A percentile compares a stretch with the other conserved stretches of the same genome.
phyloP scores from a whole-genome alignment of 2,888 invertebrate genomes.

The Amphipoea lucens region DNA sequence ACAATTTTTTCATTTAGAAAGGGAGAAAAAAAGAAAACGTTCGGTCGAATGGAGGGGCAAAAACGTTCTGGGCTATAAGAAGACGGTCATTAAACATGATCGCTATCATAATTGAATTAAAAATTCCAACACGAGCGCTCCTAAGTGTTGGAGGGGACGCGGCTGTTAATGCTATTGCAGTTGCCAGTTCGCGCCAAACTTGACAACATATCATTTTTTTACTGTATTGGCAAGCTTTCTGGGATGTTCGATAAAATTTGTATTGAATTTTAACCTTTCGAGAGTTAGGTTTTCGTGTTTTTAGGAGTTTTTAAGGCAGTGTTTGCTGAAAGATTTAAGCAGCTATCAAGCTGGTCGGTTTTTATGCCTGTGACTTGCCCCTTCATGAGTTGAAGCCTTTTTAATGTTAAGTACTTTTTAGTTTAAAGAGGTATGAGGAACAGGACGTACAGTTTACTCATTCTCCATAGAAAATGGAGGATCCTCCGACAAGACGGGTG shows the following conservation, averaged over 20 bases:
- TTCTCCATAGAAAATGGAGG: background rate
- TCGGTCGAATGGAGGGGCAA: slow-evolving; percentile 75
- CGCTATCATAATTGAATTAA: slow-evolving; percentile 91
- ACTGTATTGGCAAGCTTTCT: slow-evolving; percentile 23
- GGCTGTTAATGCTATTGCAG: slow-evolving; percentile 68
- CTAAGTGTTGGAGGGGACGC: slow-evolving; percentile 73
- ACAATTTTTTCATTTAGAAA: slow-evolving; percentile 65
- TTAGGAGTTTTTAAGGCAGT: background rate
- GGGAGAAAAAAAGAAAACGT: slow-evolving; percentile 58
- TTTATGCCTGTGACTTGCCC: background rate
- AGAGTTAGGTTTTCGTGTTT: background rate
- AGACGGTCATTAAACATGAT: slow-evolving; percentile 89
- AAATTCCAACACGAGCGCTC: slow-evolving; percentile 88
- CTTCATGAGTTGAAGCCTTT: background rate
- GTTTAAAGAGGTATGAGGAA: background rate
- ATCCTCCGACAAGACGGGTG: too few species aligned
- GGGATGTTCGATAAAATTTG: background rate
- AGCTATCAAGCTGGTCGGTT: background rate
- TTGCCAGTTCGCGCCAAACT: slow-evolving; percentile 48
- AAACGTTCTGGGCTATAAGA: slow-evolving; percentile 79
- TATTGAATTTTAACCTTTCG: background rate
- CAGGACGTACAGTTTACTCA: background rate
- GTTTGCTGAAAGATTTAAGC: background rate
- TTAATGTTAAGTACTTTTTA: background rate
- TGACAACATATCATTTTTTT: slow-evolving; percentile 53